Conservation (phyloP, 2,113 vertebrate species). For the Pachyramphus minor region DNA sequence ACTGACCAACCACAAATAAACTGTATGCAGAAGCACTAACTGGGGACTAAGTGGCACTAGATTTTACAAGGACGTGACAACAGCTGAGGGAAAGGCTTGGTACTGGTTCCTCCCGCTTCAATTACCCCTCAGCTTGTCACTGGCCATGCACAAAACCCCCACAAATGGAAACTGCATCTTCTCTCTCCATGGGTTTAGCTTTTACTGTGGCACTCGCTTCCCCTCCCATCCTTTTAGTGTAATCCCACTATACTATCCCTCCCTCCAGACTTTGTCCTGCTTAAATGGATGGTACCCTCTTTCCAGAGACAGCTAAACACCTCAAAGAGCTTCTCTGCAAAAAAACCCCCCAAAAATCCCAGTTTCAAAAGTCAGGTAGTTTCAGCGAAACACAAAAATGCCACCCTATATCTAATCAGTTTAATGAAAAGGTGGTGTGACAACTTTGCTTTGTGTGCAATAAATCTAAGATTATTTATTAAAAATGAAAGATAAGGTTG, state of each 20-base stretch:
- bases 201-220: not conserved
- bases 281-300: not conserved
- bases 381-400: not conserved
- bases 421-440: not conserved
- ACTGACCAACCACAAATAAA: not conserved
- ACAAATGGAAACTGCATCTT: rapidly evolving
- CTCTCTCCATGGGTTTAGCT: not conserved
- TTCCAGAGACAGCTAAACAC: not conserved
- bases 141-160: not conserved
- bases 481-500: not conserved
- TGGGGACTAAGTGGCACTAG: too few relatives aligned
- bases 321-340: rapidly evolving
- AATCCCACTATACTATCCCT: not conserved
- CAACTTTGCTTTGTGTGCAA: not conserved
- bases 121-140: not conserved
- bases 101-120: not conserved
- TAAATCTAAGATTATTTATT: not conserved
- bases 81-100: not conserved
- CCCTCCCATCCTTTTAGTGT: not conserved
- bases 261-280: not conserved
- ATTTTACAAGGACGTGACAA: not conserved
- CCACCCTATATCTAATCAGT: not conserved
- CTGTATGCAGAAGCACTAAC: not conserved
- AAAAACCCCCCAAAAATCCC: rapidly evolving
- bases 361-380: not conserved